phyloP scores from a whole-genome alignment of 2,888 invertebrate species.

The Dasysyrphus tricinctus region DNA sequence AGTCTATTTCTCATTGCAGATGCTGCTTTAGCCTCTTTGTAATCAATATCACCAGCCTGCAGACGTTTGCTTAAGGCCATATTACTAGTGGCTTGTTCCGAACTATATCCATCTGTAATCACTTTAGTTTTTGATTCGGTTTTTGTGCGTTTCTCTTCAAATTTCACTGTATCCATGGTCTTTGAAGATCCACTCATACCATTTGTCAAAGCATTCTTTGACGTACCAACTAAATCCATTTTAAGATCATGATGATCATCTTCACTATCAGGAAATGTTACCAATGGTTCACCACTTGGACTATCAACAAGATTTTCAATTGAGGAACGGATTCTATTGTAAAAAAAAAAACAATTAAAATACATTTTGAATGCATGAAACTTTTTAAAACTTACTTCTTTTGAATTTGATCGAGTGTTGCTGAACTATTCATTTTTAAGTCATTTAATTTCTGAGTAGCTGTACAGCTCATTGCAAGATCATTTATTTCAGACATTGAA shows the following conservation, averaged over 20 bases:
- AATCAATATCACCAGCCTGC: constrained; percentile 92
- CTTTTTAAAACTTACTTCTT: constrained; percentile 79
- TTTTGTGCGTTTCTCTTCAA: constrained; percentile 92
- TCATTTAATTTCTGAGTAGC: constrained; percentile 80
- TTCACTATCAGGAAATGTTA: constrained; percentile 92
- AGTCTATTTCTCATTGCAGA: constrained; percentile 91
- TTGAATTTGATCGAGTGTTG: constrained; percentile 80
- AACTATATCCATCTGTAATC: constrained; percentile 92
- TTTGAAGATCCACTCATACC: constrained; percentile 81
- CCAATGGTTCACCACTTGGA: constrained; percentile 87
- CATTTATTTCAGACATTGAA: constrained; percentile 94
- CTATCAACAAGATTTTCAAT: constrained; percentile 92
- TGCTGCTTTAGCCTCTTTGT: constrained; percentile 91
- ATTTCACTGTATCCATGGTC: constrained; percentile 88
- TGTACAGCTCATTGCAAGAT: constrained; percentile 84
- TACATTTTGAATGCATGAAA: neutral
- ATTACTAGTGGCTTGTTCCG: constrained; percentile 89
- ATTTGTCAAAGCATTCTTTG: constrained; percentile 83
- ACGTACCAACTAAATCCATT: constrained; percentile 82
- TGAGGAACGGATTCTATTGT: constrained; percentile 87
- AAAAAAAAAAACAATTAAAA: constrained; percentile 74
- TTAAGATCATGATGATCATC: constrained; percentile 85
- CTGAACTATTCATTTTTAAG: constrained; percentile 80
- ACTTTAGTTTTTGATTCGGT: constrained; percentile 91
- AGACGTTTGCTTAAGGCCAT: constrained; percentile 89